phyloP scores from a whole-genome alignment of 2,888 invertebrate genomes.

The Pristionchus arcanus region DNA sequence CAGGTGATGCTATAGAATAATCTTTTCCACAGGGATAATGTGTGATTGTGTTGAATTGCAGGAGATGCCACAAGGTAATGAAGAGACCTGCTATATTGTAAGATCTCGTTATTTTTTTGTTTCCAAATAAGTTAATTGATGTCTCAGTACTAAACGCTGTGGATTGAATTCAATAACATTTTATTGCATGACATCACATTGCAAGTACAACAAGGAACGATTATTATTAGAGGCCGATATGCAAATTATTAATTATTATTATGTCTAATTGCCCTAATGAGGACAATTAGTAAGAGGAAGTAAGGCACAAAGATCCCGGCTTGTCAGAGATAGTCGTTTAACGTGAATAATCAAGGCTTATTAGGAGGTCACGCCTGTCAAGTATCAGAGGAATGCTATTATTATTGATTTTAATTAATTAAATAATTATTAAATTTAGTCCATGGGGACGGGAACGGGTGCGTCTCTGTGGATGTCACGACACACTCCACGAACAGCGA shows the following conservation, averaged over 20 bases:
- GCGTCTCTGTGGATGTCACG: constrained; percentile 69
- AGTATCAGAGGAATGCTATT: constrained; percentile 39
- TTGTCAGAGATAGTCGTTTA: not conserved
- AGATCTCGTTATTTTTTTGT: no score
- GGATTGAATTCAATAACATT: constrained; percentile 26
- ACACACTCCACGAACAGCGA: constrained; percentile 76
- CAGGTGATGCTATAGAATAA: no score
- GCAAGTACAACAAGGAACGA: constrained; percentile 32
- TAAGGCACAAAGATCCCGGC: constrained; percentile 29
- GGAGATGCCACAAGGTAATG: no score
- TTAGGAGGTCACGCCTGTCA: constrained; percentile 49
- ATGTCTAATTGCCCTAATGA: not conserved
- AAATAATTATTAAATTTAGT: constrained; percentile 18
- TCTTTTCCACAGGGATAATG: no score
- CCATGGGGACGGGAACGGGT: constrained; percentile 54
- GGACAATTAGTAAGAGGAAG: not conserved
- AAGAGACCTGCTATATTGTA: no score
- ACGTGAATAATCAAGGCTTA: constrained; percentile 27
- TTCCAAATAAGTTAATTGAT: no score
- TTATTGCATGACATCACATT: constrained; percentile 21
- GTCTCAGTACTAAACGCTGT: no score
- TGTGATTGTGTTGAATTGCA: no score
- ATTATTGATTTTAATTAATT: constrained; percentile 36
- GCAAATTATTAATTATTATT: constrained; percentile 10
- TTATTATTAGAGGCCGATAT: not conserved